Conservation (phyloP, 1,140 invertebrate genomes). For the Nylanderia fulva region DNA sequence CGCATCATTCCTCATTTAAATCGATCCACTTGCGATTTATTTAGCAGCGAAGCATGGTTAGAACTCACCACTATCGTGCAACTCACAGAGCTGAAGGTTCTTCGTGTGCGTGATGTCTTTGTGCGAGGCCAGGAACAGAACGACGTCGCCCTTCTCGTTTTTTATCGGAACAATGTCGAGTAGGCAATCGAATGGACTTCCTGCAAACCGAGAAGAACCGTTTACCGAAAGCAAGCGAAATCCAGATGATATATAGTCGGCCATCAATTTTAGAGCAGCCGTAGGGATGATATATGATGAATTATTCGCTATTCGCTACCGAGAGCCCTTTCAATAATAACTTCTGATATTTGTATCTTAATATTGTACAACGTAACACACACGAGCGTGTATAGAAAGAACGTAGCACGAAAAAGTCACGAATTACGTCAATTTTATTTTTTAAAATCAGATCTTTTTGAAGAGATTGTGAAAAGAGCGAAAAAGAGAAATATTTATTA, state of each 20-base stretch:
- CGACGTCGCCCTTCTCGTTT: slow-evolving; percentile 98
- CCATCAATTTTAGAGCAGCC: slow-evolving; percentile 10
- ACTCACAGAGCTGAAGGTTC: slow-evolving; percentile 91
- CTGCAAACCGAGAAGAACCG: slow-evolving; percentile 86
- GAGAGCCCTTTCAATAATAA: slow-evolving; percentile 17
- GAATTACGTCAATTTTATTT: slow-evolving; percentile 11
- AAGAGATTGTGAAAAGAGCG: not conserved
- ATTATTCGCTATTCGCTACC: not conserved
- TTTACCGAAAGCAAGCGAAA: not conserved
- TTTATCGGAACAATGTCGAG: slow-evolving; percentile 99
- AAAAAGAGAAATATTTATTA: not conserved
- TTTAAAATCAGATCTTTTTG: not conserved
- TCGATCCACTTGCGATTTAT: slow-evolving; percentile 64
- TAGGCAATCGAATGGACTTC: slow-evolving; percentile 97
- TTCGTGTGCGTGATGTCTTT: slow-evolving; percentile 98
- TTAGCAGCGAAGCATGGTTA: slow-evolving; percentile 77
- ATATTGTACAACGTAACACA: not conserved
- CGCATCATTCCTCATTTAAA: slow-evolving; percentile 53
- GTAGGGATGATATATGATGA: not conserved
- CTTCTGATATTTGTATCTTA: slow-evolving; percentile 4
- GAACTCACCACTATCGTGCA: slow-evolving; percentile 93
- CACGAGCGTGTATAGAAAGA: not conserved
- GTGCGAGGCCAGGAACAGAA: slow-evolving; percentile 97
- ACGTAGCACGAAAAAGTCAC: not conserved
- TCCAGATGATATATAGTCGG: not conserved